Evolutionary conservation across 2,888 invertebrate genomes (phyloP).

Genomic region (Nipponacmea schrenckii): DNA sequence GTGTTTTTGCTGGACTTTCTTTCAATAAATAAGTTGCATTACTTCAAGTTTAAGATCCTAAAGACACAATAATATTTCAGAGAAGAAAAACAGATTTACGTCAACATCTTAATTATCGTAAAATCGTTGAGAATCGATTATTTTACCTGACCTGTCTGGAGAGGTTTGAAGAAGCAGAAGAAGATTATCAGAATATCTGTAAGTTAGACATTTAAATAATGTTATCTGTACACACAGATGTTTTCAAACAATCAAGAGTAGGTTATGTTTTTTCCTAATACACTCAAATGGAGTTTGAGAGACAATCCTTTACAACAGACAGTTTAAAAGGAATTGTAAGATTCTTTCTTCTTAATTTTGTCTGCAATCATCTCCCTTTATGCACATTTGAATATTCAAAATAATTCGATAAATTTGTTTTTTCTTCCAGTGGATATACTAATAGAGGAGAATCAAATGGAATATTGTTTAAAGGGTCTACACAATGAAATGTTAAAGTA

Average conservation of each 20-base stretch:
- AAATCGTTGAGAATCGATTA: neutral
- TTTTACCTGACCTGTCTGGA: neutral
- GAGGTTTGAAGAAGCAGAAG: neutral
- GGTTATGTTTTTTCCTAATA: no score
- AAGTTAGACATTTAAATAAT: conserved; percentile 5
- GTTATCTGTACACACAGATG: no score
- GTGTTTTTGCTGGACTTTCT: no score
- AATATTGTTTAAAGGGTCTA: conserved; percentile 2
- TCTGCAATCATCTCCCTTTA: no score
- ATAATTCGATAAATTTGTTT: neutral
- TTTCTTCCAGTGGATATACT: conserved; percentile 15
- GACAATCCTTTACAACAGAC: no score
- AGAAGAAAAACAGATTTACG: neutral
- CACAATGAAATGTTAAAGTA: conserved; percentile 14
- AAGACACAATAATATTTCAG: neutral
- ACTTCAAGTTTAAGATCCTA: no score
- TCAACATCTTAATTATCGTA: neutral
- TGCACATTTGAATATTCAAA: no score
- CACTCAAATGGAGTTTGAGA: no score
- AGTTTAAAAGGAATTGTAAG: no score
- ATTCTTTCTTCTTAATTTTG: no score
- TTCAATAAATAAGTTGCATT: no score
- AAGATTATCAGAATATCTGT: neutral
- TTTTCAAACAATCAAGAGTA: no score
- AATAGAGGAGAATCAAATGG: neutral